phyloP scores from a whole-genome alignment of 2,113 vertebrate genomes.

The Ornithorhynchus anatinus region DNA sequence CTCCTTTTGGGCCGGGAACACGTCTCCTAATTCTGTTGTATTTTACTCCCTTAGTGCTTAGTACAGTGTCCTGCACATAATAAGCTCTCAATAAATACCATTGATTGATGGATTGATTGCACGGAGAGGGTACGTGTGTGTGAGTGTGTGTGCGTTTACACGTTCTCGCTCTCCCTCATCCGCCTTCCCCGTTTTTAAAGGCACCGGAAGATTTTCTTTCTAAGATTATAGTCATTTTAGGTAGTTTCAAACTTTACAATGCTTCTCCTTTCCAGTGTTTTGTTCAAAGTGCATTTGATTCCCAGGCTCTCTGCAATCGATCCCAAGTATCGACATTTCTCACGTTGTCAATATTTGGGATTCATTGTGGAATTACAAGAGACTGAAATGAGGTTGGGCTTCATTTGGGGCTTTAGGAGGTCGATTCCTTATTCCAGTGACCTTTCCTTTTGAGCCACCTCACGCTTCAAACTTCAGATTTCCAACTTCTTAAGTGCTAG shows the following conservation, averaged over 20 bases:
- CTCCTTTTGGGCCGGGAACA: too few relatives aligned
- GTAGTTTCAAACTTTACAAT: not conserved
- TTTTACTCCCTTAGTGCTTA: too few relatives aligned
- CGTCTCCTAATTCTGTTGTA: too few relatives aligned
- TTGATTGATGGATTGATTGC: not conserved
- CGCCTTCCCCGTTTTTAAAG: not conserved
- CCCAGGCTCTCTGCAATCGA: not conserved
- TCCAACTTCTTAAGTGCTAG: too few relatives aligned
- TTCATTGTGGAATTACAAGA: not conserved
- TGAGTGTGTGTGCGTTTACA: too few relatives aligned
- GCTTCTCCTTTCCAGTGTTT: not conserved
- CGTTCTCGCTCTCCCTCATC: too few relatives aligned
- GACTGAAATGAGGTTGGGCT: not conserved
- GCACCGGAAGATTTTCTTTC: not conserved
- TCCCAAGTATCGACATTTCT: not conserved
- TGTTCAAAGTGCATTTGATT: not conserved
- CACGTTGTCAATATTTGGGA: not conserved
- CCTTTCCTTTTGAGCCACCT: not conserved
- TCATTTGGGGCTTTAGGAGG: not conserved
- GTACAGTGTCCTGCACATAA: too few relatives aligned
- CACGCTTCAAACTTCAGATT: too few relatives aligned
- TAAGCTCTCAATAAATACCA: too few relatives aligned
- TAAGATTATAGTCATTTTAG: not conserved
- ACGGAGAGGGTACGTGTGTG: not conserved
- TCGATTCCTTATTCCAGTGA: not conserved